These are phyloP conservation scores for Oncorhynchus kisutch DNA, from an alignment of 2,113 vertebrate genomes.

Conservation along the genomic window DNA sequence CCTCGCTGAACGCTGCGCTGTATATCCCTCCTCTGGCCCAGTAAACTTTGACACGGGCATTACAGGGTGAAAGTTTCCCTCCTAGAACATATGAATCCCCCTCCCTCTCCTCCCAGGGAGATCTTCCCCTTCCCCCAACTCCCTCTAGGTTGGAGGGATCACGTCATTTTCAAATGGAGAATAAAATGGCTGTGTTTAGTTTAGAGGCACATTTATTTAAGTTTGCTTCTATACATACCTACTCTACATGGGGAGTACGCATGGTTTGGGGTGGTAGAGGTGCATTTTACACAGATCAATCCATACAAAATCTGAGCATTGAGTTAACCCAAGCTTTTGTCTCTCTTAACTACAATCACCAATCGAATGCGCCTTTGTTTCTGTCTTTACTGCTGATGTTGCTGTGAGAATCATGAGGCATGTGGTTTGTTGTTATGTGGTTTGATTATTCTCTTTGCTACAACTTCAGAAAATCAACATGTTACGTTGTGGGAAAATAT, in stretches of 20 bases:
- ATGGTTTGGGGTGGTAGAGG: not conserved
- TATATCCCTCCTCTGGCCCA: slow-evolving; percentile 53
- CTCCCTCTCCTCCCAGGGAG: slow-evolving; percentile 13
- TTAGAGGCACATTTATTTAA: too few species aligned
- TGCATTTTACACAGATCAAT: not conserved
- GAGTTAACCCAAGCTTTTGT: slow-evolving; percentile 10
- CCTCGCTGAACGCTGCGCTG: slow-evolving; percentile 22
- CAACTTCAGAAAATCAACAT: not conserved
- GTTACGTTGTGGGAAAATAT: slow-evolving; percentile 8
- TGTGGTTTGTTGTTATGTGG: too few species aligned
- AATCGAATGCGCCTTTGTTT: slow-evolving; percentile 48
- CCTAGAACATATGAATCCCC: slow-evolving; percentile 44
- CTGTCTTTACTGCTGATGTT: slow-evolving; percentile 37
- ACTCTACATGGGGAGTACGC: too few species aligned
- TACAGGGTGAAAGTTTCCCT: slow-evolving; percentile 69
- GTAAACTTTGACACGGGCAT: slow-evolving; percentile 69
- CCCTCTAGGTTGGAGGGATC: slow-evolving; percentile 29
- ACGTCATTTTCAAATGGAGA: slow-evolving; percentile 24
- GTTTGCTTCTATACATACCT: too few species aligned
- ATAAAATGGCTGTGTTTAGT: slow-evolving; percentile 29
- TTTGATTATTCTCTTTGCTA: too few species aligned
- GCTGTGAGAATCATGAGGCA: slow-evolving; percentile 35
- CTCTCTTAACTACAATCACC: slow-evolving; percentile 27
- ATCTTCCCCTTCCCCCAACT: not conserved
- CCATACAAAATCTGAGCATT: not conserved